Evolutionary conservation across 1,140 invertebrate species (phyloP).

Genomic region (Drosophila virilis): DNA sequence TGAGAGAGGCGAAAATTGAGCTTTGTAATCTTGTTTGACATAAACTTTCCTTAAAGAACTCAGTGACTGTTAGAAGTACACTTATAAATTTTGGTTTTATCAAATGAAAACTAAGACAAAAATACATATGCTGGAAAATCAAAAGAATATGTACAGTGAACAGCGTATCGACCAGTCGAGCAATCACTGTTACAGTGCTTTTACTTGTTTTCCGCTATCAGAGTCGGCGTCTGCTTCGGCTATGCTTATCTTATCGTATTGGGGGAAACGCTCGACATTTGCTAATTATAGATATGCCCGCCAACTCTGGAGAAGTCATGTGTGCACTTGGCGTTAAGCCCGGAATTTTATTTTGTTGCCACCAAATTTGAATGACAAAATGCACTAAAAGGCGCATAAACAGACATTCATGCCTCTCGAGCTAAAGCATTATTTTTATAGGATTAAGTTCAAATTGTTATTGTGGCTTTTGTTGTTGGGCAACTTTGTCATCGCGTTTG

Average conservation of each 20-base stretch:
- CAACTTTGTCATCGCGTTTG: conserved; percentile 44
- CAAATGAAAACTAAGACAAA: too few relatives aligned
- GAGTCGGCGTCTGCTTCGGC: not conserved
- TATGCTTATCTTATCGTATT: conserved; percentile 58
- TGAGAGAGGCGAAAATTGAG: not conserved
- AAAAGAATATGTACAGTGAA: too few relatives aligned
- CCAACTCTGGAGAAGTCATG: conserved; percentile 36
- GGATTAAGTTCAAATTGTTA: not conserved
- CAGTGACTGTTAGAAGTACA: not conserved
- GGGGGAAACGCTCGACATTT: conserved; percentile 47
- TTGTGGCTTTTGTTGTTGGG: conserved; percentile 26
- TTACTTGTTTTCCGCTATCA: conserved; percentile 13
- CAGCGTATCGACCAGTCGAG: not conserved
- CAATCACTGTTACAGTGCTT: not conserved
- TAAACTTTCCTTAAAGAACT: not conserved
- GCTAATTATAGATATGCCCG: conserved; percentile 72
- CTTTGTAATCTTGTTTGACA: not conserved
- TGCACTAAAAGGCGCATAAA: conserved; percentile 17
- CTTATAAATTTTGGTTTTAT: not conserved
- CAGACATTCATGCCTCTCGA: conserved; percentile 19
- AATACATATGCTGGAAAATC: too few relatives aligned
- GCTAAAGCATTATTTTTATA: conserved; percentile 12
- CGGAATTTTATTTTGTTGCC: not conserved
- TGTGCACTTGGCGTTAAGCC: conserved; percentile 39
- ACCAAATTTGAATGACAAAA: conserved; percentile 29